These are phyloP conservation scores for Pseudopleuronectes americanus DNA, from an alignment of 2,797 vertebrate species.

Conservation along the genomic window DNA sequence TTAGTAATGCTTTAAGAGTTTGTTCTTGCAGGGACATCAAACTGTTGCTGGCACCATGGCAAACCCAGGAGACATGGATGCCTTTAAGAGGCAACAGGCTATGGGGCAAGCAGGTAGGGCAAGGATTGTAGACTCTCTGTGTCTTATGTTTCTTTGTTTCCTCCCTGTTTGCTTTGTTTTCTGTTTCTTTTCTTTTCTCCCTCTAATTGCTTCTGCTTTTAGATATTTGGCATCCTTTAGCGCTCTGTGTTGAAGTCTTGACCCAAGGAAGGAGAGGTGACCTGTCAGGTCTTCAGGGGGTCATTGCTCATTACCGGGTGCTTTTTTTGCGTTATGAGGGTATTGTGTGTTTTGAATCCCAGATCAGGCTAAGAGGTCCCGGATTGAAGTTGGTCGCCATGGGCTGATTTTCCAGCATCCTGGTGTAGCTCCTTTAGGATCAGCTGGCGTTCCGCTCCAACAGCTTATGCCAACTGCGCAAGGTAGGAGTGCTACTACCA, in stretches of 20 bases:
- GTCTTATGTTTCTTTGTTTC: constrained; percentile 76
- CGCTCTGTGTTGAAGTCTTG: constrained; percentile 85
- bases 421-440: constrained; percentile 94
- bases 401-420: constrained; percentile 99
- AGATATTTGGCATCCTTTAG: constrained; percentile 85
- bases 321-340: constrained; percentile 87
- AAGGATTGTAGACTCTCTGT: constrained; percentile 59
- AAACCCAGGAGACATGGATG: constrained; percentile 91
- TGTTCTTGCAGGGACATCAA: constrained; percentile 86
- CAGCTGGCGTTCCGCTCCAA: constrained; percentile 95
- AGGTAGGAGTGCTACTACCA: constrained; percentile 92
- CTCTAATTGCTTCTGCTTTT: constrained; percentile 89
- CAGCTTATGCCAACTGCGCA: constrained; percentile 99
- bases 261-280: constrained; percentile 81
- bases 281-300: constrained; percentile 81
- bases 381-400: constrained; percentile 99
- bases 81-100: constrained; percentile 94
- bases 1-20: constrained; percentile 64
- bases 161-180: constrained; percentile 81
- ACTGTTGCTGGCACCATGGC: constrained; percentile 82
- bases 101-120: constrained; percentile 93
- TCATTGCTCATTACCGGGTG: constrained; percentile 83
- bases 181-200: constrained; percentile 80
- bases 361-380: constrained; percentile 99
- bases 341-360: constrained; percentile 93